phyloP scores from a whole-genome alignment of 2,113 vertebrate genomes.

The Anolis carolinensis region DNA sequence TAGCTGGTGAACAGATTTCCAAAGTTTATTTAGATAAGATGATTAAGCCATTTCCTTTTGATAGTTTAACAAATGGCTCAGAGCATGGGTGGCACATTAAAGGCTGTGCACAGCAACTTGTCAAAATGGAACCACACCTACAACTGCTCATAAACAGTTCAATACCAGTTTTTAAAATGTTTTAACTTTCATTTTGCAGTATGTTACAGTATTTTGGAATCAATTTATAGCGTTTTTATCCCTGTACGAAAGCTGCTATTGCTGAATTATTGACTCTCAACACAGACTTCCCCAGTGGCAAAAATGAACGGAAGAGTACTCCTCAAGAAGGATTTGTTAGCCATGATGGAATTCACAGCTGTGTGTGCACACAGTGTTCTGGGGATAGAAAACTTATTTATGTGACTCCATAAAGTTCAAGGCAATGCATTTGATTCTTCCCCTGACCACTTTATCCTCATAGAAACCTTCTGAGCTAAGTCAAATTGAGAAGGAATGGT shows the following conservation, averaged over 20 bases:
- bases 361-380: no score
- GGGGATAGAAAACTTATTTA: background rate
- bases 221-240: background rate
- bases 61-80: background rate
- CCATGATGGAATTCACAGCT: background rate
- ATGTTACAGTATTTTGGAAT: background rate
- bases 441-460: background rate
- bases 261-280: background rate
- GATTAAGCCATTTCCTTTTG: background rate
- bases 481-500: background rate
- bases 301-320: background rate
- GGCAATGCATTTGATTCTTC: background rate
- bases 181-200: background rate
- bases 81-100: background rate
- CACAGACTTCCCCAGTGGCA: background rate
- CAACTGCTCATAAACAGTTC: background rate
- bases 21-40: slow-evolving; percentile 2
- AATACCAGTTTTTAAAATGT: background rate
- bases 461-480: background rate
- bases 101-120: background rate
- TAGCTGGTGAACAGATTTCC: background rate
- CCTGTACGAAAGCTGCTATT: background rate
- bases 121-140: background rate
- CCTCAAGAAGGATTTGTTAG: background rate
- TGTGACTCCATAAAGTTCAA: background rate